Percentiles rank a stretch among this genome's conserved stretches.
Evolutionary conservation across 1,140 invertebrate species (phyloP).

Genomic region (Bombus confusus): DNA sequence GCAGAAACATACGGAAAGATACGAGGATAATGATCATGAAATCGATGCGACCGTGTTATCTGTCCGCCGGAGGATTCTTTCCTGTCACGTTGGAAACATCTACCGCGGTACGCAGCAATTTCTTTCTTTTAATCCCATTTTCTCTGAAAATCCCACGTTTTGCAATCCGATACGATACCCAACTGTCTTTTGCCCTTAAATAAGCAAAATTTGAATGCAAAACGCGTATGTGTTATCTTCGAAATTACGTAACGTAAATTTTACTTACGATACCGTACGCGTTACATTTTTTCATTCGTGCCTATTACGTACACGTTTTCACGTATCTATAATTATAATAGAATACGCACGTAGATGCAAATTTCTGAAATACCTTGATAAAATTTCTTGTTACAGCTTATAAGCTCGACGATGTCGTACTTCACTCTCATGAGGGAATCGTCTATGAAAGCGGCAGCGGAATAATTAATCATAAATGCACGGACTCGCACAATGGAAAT

Average conservation of each 20-base stretch:
- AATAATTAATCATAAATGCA: not conserved
- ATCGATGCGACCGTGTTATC: constrained; percentile 32
- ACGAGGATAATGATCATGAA: constrained; percentile 44
- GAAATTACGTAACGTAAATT: not conserved
- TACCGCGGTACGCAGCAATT: constrained; percentile 34
- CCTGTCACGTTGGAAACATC: constrained; percentile 59
- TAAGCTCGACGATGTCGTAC: constrained; percentile 40
- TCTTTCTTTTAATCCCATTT: too few relatives aligned
- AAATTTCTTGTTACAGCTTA: constrained; percentile 21
- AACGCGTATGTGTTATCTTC: not conserved
- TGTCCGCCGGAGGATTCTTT: constrained; percentile 62
- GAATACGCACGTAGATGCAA: not conserved
- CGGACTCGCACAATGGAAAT: not conserved
- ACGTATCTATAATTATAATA: not conserved
- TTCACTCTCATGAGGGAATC: constrained; percentile 32
- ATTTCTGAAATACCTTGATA: not conserved
- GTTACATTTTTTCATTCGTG: too few relatives aligned
- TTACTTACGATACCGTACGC: too few relatives aligned
- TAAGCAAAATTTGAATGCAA: not conserved
- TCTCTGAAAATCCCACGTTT: not conserved
- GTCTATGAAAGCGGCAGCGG: not conserved
- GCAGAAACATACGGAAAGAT: constrained; percentile 33
- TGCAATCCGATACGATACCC: not conserved
- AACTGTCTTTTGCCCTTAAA: not conserved
- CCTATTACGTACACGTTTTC: not conserved